Conservation (phyloP, 2,888 invertebrate species). For the Caenorhabditis drosophilae region DNA sequence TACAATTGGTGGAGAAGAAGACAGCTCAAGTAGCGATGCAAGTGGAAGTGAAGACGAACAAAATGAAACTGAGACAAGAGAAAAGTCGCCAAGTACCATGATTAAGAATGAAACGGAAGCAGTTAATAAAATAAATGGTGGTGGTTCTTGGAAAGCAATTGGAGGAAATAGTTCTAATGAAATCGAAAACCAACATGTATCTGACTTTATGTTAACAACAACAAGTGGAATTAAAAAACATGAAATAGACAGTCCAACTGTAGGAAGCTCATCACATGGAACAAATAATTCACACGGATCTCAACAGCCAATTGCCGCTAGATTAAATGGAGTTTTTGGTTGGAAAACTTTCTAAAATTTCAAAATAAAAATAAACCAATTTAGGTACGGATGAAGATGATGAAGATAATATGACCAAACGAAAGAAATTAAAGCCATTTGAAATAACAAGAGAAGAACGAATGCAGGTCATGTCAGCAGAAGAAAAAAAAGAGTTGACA, state of each 20-base stretch:
- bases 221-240: neutral
- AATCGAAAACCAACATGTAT: too few relatives aligned
- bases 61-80: constrained; percentile 4
- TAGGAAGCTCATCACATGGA: constrained; percentile 11
- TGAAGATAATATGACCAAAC: constrained; percentile 52
- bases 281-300: too few relatives aligned
- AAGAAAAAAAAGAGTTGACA: constrained; percentile 94
- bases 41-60: constrained; percentile 15
- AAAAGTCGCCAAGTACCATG: too few relatives aligned
- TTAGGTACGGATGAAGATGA: constrained; percentile 51
- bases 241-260: constrained; percentile 11
- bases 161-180: constrained; percentile 6
- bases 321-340: constrained; percentile 59
- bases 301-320: constrained; percentile 26
- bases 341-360: constrained; percentile 8
- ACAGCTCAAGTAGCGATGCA: constrained; percentile 25
- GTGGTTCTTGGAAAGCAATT: constrained; percentile 31
- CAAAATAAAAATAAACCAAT: too few relatives aligned
- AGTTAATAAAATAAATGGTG: too few relatives aligned
- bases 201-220: too few relatives aligned
- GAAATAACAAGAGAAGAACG: constrained; percentile 65
- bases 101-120: too few relatives aligned
- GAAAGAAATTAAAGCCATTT: constrained; percentile 64
- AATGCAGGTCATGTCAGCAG: constrained; percentile 59
- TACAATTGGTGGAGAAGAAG: constrained; percentile 11